These are phyloP conservation scores for Diglossa cyanea DNA, from an alignment of 2,797 vertebrate species.

Conservation along the genomic window DNA sequence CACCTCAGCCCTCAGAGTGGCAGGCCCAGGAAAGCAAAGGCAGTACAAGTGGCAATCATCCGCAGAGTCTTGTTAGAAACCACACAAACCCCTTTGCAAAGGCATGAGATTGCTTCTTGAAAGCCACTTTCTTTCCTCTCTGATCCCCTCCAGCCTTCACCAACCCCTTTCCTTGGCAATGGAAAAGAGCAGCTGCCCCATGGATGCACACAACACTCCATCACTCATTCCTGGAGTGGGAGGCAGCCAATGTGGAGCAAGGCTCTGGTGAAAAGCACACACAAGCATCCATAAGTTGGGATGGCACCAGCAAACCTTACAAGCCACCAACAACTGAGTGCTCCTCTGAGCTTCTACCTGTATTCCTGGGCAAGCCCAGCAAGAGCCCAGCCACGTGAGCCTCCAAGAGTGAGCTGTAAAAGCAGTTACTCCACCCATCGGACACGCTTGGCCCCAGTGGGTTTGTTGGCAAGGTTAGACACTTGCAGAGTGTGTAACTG, in stretches of 20 bases:
- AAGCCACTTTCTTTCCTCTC: not conserved
- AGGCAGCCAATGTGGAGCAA: not conserved
- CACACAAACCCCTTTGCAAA: not conserved
- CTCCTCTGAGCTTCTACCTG: not conserved
- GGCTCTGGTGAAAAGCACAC: not conserved
- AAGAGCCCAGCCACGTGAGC: not conserved
- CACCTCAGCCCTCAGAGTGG: not conserved
- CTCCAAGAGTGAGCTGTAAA: not conserved
- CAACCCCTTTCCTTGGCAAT: not conserved
- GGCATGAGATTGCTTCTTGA: not conserved
- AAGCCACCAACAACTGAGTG: not conserved
- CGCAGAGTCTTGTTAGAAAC: not conserved
- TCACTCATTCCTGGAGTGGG: not conserved
- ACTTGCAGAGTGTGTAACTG: fast-evolving
- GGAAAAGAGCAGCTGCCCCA: not conserved
- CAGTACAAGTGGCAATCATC: not conserved
- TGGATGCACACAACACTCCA: not conserved
- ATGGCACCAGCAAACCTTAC: not conserved
- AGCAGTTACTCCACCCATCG: fast-evolving
- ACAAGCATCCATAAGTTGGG: fast-evolving
- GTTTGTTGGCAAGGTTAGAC: not conserved
- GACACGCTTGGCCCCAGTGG: fast-evolving
- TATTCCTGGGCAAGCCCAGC: not conserved
- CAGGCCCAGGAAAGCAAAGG: not conserved
- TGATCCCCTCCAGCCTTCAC: not conserved